Percentiles rank a stretch among this genome's conserved stretches.
These are phyloP conservation scores for Dendrocopos noguchii DNA, from an alignment of 2,113 vertebrate genomes.

Conservation along the genomic window DNA sequence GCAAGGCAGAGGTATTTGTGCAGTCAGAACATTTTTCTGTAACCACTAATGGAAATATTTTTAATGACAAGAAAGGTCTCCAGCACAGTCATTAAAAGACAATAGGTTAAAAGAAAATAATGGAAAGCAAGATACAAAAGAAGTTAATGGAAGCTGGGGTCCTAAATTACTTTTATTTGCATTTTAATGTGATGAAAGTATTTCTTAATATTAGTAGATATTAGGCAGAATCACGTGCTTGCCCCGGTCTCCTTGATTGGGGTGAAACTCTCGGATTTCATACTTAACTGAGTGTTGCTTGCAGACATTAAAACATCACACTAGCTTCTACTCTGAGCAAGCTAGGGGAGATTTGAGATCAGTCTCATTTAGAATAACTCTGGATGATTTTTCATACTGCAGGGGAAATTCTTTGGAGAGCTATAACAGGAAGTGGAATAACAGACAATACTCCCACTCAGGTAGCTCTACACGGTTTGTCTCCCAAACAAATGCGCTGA, in stretches of 20 bases:
- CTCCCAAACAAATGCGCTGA: not conserved
- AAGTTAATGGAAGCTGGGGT: not conserved
- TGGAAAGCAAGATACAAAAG: not conserved
- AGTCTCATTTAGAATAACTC: not conserved
- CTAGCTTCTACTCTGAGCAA: not conserved
- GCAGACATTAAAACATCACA: not conserved
- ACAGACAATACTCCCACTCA: not conserved
- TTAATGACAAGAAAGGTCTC: not conserved
- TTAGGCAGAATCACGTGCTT: not conserved
- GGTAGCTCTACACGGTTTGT: not conserved
- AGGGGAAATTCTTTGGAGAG: not conserved
- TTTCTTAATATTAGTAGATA: not conserved
- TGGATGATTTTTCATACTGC: not conserved
- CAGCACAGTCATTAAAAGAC: not conserved
- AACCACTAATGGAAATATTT: not conserved
- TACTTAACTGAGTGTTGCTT: not conserved
- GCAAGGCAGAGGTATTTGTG: not conserved
- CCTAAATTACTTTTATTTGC: not conserved
- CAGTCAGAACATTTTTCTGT: not conserved
- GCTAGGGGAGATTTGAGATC: not conserved
- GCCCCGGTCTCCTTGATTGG: not conserved
- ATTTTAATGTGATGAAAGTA: not conserved
- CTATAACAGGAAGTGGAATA: not conserved
- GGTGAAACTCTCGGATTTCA: not conserved
- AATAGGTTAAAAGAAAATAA: not conserved